Percentiles rank a stretch among this genome's conserved stretches.
Evolutionary conservation across 2,888 invertebrate genomes (phyloP).

Genomic region (Xestia c-nigrum): DNA sequence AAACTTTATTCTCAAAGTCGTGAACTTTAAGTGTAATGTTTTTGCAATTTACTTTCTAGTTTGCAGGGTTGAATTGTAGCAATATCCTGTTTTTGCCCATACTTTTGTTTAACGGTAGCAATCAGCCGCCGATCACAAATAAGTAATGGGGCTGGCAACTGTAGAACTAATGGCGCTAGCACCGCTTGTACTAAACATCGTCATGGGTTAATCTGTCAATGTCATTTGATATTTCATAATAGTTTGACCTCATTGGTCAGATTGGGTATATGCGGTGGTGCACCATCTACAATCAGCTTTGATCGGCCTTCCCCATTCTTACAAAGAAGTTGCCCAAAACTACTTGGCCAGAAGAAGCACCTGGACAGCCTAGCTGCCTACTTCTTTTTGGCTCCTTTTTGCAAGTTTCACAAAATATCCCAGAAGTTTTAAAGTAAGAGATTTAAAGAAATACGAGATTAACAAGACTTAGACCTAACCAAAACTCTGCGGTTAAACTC

Average conservation of each 20-base stretch:
- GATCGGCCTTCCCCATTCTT: too few species aligned
- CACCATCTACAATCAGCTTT: too few species aligned
- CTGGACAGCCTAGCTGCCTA: not conserved
- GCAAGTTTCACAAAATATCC: not conserved
- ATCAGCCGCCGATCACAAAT: not conserved
- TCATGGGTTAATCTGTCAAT: too few species aligned
- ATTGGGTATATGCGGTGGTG: too few species aligned
- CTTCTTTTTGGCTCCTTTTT: not conserved
- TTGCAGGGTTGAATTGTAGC: slow-evolving; percentile 12
- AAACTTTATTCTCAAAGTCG: slow-evolving; percentile 19
- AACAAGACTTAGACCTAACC: not conserved
- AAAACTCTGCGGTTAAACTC: not conserved
- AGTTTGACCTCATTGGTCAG: too few species aligned
- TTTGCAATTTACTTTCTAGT: slow-evolving; percentile 40
- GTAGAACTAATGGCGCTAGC: too few species aligned
- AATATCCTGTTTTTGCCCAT: not conserved
- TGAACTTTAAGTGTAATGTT: slow-evolving; percentile 52
- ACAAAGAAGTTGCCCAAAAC: not conserved
- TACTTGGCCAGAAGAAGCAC: not conserved
- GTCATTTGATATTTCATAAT: too few species aligned
- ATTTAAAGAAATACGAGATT: not conserved
- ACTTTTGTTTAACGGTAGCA: not conserved
- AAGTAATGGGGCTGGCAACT: not conserved
- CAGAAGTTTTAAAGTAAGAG: not conserved
- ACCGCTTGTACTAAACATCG: too few species aligned